A percentile compares a stretch with the other conserved stretches of the same genome.
phyloP scores from a whole-genome alignment of 2,113 vertebrate genomes.

The Hyperoodon ampullatus region DNA sequence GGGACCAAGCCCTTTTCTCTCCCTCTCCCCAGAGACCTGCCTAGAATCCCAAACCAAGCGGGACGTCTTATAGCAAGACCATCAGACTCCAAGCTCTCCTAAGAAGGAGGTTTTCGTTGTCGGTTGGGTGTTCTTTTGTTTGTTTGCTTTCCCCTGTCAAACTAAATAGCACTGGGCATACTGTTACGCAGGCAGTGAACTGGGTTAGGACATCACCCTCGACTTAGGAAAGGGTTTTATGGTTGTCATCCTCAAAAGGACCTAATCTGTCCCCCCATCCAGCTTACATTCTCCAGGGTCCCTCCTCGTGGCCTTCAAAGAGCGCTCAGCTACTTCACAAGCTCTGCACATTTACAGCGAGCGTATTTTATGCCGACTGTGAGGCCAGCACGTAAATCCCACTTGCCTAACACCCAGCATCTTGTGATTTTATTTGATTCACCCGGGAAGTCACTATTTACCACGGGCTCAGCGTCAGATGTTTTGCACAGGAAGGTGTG shows the following conservation, averaged over 20 bases:
- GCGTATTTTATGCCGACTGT: accelerated
- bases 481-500: accelerated
- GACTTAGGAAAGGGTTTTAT: neutral
- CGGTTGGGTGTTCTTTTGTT: neutral
- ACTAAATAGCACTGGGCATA: neutral
- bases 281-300: too few relatives aligned
- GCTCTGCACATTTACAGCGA: accelerated
- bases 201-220: neutral
- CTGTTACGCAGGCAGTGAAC: neutral
- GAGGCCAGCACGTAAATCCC: neutral
- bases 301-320: neutral
- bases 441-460: neutral
- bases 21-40: neutral
- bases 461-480: accelerated
- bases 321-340: accelerated
- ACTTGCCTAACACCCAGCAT: too few relatives aligned
- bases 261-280: neutral
- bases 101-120: accelerated
- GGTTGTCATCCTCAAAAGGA: neutral
- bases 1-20: neutral
- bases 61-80: too few relatives aligned
- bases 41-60: neutral
- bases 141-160: neutral
- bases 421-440: neutral
- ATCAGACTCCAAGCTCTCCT: accelerated